Percentiles rank a stretch among this genome's conserved stretches.
phyloP scores from a whole-genome alignment of 2,797 vertebrate genomes.

The Thamnophis elegans region DNA sequence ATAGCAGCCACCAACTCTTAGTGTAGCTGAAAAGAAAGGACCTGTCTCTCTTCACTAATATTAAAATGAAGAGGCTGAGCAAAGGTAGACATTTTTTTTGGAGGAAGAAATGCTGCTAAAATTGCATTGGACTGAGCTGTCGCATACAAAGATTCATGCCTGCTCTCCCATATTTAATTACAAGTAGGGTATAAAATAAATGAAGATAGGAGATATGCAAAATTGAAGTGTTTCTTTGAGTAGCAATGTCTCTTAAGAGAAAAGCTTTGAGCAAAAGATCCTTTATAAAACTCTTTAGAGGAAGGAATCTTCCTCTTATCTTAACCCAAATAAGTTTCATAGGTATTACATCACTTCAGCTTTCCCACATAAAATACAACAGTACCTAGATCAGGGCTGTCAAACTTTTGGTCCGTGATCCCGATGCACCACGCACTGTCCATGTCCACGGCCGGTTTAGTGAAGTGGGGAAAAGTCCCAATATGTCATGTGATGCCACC shows the following conservation, averaged over 20 bases:
- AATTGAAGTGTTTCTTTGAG: conserved; percentile 38
- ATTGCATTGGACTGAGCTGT: background rate
- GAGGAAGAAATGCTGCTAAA: conserved; percentile 23
- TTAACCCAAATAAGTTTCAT: background rate
- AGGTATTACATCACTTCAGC: background rate
- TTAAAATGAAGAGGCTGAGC: background rate
- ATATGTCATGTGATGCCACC: no score
- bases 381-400: background rate
- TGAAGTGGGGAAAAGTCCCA: no score
- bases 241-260: conserved; percentile 47
- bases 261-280: background rate
- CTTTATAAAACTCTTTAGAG: background rate
- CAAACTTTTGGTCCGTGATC: no score
- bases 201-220: background rate
- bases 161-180: background rate
- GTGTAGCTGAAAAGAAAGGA: background rate
- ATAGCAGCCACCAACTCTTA: background rate
- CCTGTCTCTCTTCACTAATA: background rate
- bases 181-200: background rate
- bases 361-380: background rate
- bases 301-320: background rate
- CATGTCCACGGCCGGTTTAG: no score
- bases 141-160: background rate
- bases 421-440: no score
- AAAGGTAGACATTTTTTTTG: conserved; percentile 8